Evolutionary conservation across 1,140 invertebrate species (phyloP), one percentile per base, ranked within the genome.

Genomic region (Drosophila auraria): DNA sequence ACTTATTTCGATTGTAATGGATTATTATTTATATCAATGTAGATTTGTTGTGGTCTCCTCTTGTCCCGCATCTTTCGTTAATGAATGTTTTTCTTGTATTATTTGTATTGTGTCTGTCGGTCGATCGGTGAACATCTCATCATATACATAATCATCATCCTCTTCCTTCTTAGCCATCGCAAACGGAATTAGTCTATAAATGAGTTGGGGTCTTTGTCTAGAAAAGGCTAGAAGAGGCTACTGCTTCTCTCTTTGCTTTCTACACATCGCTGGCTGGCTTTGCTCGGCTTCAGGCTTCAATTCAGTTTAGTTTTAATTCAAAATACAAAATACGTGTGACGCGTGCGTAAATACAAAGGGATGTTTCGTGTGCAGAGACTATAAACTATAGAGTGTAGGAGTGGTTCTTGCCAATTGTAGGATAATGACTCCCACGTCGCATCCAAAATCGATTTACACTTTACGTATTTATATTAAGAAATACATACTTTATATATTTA

Each of bases 1-100:
- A 75, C 84, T 89, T 87, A 89, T 65, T 78, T 87, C 77, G 59
- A 89, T 83, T 81, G 59, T 81, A 83, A 81, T 89, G 69, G 73
- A 76, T 87, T 87, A 72, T 60, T 60, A 78, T 69, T 44, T 68
- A 57, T 54, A 66, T 78, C 63, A 66, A 68, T 77, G 63, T 60
- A 77, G 65, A 58, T 59, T 78, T 78, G 44, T 71, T 71, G 68
- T 71, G 68, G 64, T 71, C 78, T 71, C 45, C 70, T 79, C 45
- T 71, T 71, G 66, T 71, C 65, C 78, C 65, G 74, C 58, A 78
- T 66, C 59, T 69, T 79, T 78, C 12, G 50, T 78, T 62, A 54
- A 57, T 78, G 65, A 78, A 78, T 70, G 51, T 74, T 62, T 56
- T 27, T 64, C 33, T 57, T 36, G 65, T 20, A 20, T 20, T 20